Base-by-base conservation (phyloP, 2,113 vertebrate genomes). In the Sander vitreus region DNA sequence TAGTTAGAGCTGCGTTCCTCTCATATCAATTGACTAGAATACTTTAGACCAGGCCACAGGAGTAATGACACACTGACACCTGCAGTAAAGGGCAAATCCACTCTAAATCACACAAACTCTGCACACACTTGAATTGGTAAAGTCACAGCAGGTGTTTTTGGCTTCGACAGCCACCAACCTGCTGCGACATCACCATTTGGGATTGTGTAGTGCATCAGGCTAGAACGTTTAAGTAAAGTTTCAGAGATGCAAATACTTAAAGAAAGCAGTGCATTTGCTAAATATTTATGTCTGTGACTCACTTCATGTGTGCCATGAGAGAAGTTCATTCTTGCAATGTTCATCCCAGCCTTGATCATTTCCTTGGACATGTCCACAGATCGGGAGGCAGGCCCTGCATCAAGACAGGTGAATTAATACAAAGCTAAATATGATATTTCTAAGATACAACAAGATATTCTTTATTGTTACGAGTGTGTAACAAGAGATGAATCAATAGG, bases 321-420 rank as follows among this genome's bases (percentile, higher is more conserved):
- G 95, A 99, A 99, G 95, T 99, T 99, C 93, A 99, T 93, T 81
- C 98, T 97, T 77, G 98, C 97, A 91, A 99, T 94, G 33, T 99
- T 99, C 98, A 99, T 99, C 87, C 98, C 98, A 92, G 97, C 92
- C 88, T 97, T 98, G 93, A 99, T 99, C 98, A 99, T 99, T 91
- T 99, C 96, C 94, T 96, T 97, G 91, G 96, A 80, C 51, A 80
- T 97, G 0, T 97, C 96, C 92, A 99, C 97, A 0, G 97, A 95
- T 21, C 97, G 93, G 85, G 97, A 98, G 66, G 96, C 98, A 30
- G 98, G 98, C 86, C 98, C 98, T 99, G 82, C 33, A 90, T 45
- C 0, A 14, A 47, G 59, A 81, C 54, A 78, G 23, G 50, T 25
- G 7, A 50, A 67, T 47, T 4, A 60, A 53, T 18, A 18, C 36